Base-by-base conservation (phyloP, 1,140 invertebrate species). In the Wasmannia auropunctata region DNA sequence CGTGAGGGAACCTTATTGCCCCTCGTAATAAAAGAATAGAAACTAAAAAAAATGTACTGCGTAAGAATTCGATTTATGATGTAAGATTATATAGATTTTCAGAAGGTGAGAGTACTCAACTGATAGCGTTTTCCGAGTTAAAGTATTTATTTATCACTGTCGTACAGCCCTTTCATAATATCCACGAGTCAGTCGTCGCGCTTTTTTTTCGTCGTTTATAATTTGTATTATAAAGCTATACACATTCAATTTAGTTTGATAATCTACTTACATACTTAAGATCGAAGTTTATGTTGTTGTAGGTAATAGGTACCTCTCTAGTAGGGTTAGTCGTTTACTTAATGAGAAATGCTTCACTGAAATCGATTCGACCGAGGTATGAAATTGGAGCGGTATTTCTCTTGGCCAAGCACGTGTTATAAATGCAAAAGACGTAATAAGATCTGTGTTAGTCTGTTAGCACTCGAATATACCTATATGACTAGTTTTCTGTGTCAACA, bases 401-500 rank as follows among this genome's bases (percentile, higher is more conserved):
- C 79, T 93, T 91, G 91, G 87, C 91, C 91, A 95, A 95, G 93
- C 93, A 93, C 72, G 92, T 92, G 93, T 94, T 94, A 92, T 94
- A 95, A 95, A 95, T 94, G 94, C 93, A 94, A 95, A 95, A 93
- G 91, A 93, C 88, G 75, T 94, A 94, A 94, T 92, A 93, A 95
- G 92, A 88, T 95, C 93, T 91, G 93, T 93, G 93, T 94, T 94
- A 95, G 91, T 94, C 92, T 89, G 93, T 95, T 93, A 94, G 91
- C 92, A 94, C 91, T 95, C 93, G 91, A 95, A 93, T 95, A 95
- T 94, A 95, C 87, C 91, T 95, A 95, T 93, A 92, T 95, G 95
- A 95, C 94, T 95, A 95, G 94, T 95, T 94, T 93, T 93, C 92
- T 94, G 92, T 94, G 88, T 93, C 87, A 92, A 94, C 93, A 94